Conservation (phyloP, 2,888 invertebrate species). For the Mimas tiliae region DNA sequence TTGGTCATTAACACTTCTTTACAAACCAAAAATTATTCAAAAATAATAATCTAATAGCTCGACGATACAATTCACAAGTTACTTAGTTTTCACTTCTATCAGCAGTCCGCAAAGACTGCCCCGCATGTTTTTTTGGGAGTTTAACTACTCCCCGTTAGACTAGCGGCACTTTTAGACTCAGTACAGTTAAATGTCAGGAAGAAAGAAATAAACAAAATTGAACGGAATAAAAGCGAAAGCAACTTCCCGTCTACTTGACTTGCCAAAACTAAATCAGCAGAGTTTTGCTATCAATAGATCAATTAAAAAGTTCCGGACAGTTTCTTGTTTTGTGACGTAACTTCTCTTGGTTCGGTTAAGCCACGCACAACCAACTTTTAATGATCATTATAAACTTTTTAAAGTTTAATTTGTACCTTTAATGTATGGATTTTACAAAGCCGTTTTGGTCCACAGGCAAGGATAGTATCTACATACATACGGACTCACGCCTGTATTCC, state of each 20-base stretch:
- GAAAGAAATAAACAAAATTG: not conserved
- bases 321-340: constrained; percentile 27
- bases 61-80: too few relatives aligned
- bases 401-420: constrained; percentile 27
- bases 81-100: too few relatives aligned
- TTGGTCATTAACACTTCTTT: too few relatives aligned
- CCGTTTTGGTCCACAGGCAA: not conserved
- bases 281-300: constrained; percentile 30
- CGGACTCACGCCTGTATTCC: too few relatives aligned
- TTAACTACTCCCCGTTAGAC: too few relatives aligned
- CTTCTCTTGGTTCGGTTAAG: constrained; percentile 22
- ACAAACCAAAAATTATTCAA: too few relatives aligned
- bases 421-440: constrained; percentile 11
- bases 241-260: constrained; percentile 23
- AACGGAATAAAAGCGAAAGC: constrained; percentile 9
- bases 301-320: constrained; percentile 33
- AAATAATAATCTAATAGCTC: too few relatives aligned
- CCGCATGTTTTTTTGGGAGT: too few relatives aligned
- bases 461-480: not conserved
- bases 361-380: constrained; percentile 24
- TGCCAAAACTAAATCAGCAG: constrained; percentile 22
- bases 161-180: too few relatives aligned
- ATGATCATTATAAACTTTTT: constrained; percentile 34
- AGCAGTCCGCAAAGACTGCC: too few relatives aligned
- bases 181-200: not conserved